Evolutionary conservation across 2,888 invertebrate genomes (phyloP).

Genomic region (Gerris lacustris): DNA sequence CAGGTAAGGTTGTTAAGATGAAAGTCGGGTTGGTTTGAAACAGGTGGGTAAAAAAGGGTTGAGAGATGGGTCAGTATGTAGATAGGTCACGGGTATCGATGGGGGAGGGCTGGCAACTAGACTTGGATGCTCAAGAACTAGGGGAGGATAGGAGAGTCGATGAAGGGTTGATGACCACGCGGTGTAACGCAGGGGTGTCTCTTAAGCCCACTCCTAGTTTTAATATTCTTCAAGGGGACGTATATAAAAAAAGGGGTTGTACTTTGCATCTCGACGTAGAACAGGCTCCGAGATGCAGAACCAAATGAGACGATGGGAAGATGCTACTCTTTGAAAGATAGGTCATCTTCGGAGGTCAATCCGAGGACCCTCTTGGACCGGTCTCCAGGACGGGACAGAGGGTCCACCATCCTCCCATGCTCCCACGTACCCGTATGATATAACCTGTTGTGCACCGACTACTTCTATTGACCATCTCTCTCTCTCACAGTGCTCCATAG

Average conservation of each 20-base stretch:
- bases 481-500: too few species aligned
- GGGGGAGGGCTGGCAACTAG: too few species aligned
- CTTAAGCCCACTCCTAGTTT: neutral
- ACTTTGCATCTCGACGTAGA: too few species aligned
- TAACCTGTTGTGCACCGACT: too few species aligned
- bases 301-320: neutral
- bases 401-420: neutral
- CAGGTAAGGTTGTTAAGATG: too few species aligned
- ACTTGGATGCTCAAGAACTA: too few species aligned
- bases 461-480: too few species aligned
- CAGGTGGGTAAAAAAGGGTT: too few species aligned
- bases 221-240: neutral
- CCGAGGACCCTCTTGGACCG: neutral
- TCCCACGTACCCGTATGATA: neutral
- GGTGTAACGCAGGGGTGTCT: neutral
- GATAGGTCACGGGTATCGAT: too few species aligned
- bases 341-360: neutral
- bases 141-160: neutral
- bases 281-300: too few species aligned
- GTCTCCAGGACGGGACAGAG: constrained; percentile 1
- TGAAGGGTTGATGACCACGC: neutral
- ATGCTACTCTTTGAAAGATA: neutral
- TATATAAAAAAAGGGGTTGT: neutral
- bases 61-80: too few species aligned
- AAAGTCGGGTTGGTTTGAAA: too few species aligned